phyloP scores from a whole-genome alignment of 2,113 vertebrate species.

The Nothobranchius kuhntae region DNA sequence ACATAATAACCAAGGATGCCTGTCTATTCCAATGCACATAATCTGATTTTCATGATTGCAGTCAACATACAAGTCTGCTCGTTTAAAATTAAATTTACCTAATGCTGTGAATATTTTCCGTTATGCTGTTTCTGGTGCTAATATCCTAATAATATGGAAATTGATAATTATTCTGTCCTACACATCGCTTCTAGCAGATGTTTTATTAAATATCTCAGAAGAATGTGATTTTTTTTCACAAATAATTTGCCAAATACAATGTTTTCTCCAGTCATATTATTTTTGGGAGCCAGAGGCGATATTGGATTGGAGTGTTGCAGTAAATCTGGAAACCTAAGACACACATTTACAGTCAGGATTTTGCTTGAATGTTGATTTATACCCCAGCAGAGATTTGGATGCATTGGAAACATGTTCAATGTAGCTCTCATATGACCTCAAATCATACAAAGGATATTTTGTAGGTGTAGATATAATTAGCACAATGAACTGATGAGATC shows the following conservation, averaged over 20 bases:
- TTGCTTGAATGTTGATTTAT: conserved; percentile 33
- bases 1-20: conserved; percentile 50
- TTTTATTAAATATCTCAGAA: conserved; percentile 71
- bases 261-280: conserved; percentile 41
- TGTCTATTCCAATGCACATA: conserved; percentile 57
- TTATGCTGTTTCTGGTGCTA: conserved; percentile 65
- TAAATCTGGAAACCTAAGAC: conserved; percentile 23
- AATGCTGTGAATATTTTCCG: conserved; percentile 70
- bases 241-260: conserved; percentile 66
- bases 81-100: conserved; percentile 65
- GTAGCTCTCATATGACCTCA: no score
- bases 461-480: background rate
- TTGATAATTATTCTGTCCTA: conserved; percentile 78
- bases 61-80: conserved; percentile 49
- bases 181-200: conserved; percentile 57
- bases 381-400: conserved; percentile 5
- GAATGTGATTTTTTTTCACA: conserved; percentile 66
- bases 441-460: background rate
- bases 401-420: background rate
- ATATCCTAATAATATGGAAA: conserved; percentile 79
- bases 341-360: conserved; percentile 4
- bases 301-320: conserved; percentile 43
- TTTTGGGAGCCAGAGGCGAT: conserved; percentile 22
- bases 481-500: no score
- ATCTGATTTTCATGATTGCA: conserved; percentile 70